Base-by-base conservation (phyloP, 2,113 vertebrate genomes). In the Myodes glareolus region DNA sequence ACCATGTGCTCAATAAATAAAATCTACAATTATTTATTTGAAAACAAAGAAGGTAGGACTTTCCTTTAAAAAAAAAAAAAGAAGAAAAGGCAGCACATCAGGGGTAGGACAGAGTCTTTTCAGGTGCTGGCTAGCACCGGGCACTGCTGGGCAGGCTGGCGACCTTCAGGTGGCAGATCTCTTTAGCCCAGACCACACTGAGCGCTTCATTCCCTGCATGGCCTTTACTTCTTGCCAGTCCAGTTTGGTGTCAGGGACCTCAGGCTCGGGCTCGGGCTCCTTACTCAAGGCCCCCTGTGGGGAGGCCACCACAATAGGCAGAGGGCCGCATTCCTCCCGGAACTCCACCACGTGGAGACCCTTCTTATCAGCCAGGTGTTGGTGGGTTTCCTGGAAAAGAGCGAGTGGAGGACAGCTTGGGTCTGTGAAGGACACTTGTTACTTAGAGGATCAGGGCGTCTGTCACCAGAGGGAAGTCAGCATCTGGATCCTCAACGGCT, bases 341-440 rank as follows among this genome's bases (percentile, higher is more conserved):
- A 99, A 99, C 97, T 99, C 99, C 25, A 99, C 99, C 0, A 99
- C 99, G 0, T 99, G 99, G 7, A 99, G 99, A 31, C 96, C 91
- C 98, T 99, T 99, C 98, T 98, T 98, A 50, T 99, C 97, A 0
- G 99, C 99, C 96, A 99, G 96, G 7, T 93, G 93, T 80, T 99
- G 99, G 96, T 99, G 99, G 33, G 99, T 99, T 98, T 99, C 98
- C 99, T 99, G 93, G 29, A 11, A 3, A 63, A 72, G 12, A 92
- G 13, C 63, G 80, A n/a, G 80, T 1, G 0, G n/a, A 82, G 33
- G 92, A 78, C 7, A 52, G n/a, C 67, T 96, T 16, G 92, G 65
- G 86, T 58, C n/a, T 13, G 16, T 0, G 52, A 95, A 47, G 55
- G 0, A 5, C 7, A 14, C 1, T 58, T 86, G 7, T 23, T 29